Evolutionary conservation across 2,797 vertebrate genomes (phyloP).

Genomic region (Gymnodraco acuticeps): DNA sequence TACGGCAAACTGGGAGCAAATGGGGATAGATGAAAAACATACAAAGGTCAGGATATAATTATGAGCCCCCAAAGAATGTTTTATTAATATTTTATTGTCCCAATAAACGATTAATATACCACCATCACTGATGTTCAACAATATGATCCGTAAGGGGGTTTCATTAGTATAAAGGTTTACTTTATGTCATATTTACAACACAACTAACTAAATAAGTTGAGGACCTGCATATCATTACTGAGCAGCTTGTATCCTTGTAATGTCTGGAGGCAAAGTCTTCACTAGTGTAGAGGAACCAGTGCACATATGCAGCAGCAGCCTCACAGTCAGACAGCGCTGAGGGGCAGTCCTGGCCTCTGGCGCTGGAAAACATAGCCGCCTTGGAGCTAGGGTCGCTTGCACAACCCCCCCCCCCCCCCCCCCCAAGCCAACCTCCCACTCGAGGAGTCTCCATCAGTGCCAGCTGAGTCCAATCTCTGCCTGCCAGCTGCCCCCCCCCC

Average conservation of each 20-base stretch:
- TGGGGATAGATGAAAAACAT: neutral
- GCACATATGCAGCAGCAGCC: conserved; percentile 12
- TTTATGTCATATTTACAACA: neutral
- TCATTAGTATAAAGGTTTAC: conserved; percentile 16
- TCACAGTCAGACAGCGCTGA: conserved; percentile 30
- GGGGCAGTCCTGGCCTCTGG: too few relatives aligned
- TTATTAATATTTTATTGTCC: neutral
- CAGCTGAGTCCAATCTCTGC: conserved; percentile 76
- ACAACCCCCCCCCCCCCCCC: too few relatives aligned
- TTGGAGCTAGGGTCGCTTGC: conserved; percentile 48
- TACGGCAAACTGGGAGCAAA: neutral
- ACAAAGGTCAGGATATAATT: neutral
- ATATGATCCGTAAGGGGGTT: neutral
- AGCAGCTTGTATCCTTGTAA: neutral
- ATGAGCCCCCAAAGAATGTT: conserved; percentile 3
- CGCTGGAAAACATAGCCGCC: conserved; percentile 37
- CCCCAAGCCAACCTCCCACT: conserved; percentile 39
- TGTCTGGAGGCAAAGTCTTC: neutral
- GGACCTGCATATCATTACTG: neutral
- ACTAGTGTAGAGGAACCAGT: neutral
- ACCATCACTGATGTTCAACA: too few relatives aligned
- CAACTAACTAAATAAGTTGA: neutral
- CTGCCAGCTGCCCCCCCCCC: conserved; percentile 67
- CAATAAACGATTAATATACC: neutral
- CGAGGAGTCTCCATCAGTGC: conserved; percentile 52